Conservation (phyloP, 2,888 invertebrate species). For the Prenolepis imparis region DNA sequence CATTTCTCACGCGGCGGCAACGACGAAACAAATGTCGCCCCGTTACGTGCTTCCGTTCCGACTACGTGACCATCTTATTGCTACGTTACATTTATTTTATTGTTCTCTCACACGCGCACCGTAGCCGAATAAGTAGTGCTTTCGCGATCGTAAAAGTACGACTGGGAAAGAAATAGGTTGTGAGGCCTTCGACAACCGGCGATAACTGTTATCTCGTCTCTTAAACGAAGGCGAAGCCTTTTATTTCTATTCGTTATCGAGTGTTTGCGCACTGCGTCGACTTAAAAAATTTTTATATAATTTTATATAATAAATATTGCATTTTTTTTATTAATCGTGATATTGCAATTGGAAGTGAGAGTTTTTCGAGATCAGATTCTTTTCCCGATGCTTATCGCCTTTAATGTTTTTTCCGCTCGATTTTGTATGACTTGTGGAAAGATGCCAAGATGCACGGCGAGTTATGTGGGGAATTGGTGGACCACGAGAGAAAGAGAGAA, state of each 20-base stretch:
- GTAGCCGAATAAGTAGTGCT: slow-evolving; percentile 21
- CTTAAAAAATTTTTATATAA: neutral
- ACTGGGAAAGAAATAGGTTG: neutral
- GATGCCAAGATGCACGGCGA: slow-evolving; percentile 15
- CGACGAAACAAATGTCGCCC: slow-evolving; percentile 64
- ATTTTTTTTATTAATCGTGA: neutral
- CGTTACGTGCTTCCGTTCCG: slow-evolving; percentile 64
- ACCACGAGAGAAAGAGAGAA: slow-evolving; percentile 10
- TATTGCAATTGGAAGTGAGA: neutral
- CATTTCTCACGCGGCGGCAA: slow-evolving; percentile 42
- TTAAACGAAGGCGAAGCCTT: neutral
- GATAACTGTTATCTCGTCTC: neutral
- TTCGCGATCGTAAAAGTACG: slow-evolving; percentile 30
- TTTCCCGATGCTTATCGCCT: neutral
- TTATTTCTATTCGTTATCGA: neutral
- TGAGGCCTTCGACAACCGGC: neutral
- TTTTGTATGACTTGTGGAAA: slow-evolving; percentile 17
- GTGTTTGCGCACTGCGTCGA: neutral
- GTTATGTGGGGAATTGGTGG: slow-evolving; percentile 38
- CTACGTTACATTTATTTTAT: slow-evolving; percentile 66
- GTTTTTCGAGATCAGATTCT: neutral
- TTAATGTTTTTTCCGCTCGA: neutral
- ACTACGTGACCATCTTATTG: slow-evolving; percentile 67
- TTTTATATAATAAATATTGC: neutral
- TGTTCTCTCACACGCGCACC: slow-evolving; percentile 53